Base-by-base conservation (phyloP, 1,140 invertebrate genomes). In the Drosophila cardini region DNA sequence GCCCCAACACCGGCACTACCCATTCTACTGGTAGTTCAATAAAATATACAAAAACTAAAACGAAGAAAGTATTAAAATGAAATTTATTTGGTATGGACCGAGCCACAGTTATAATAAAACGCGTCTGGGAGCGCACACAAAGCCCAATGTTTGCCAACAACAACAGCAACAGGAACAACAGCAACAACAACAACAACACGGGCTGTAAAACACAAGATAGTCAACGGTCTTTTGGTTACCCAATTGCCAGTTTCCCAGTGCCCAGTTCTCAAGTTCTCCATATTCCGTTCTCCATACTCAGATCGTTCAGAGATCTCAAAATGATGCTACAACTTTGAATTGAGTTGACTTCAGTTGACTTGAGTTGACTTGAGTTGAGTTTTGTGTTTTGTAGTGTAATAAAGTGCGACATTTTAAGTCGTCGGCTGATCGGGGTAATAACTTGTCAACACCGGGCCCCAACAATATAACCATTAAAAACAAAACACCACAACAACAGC, bases 51-150 rank as follows among this genome's bases (percentile, higher is more conserved):
- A 79, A 87, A 87, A 87, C 84, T 87, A 87, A 87, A 87, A 87
- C 84, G 83, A 87, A 87, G 83, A 87, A 87, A 87, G 83, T 87
- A 87, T 87, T 87, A 87, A 87, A 87, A 87, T 89, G 69, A 87
- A 87, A 87, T 87, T 87, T 87, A 87, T 87, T 69, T 87, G 52
- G 78, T 87, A 86, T 83, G 75, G 79, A 79, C 80, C 80, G 69
- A 86, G 82, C 71, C 83, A 86, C 82, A 86, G 82, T 87, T 87
- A 86, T 87, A 87, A 86, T 86, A 86, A 86, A 87, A 86, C 79
- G 84, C 79, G 82, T 77, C 82, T 86, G 82, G 83, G 76, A 87
- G 84, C 84, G 65, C 76, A 80, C 80, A 83, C 83, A 86, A 87
- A 87, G 84, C 80, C 82, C 80, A 80, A 82, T 87, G 83, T 87